phyloP scores from a whole-genome alignment of 2,113 vertebrate genomes.

The Empidonax traillii region DNA sequence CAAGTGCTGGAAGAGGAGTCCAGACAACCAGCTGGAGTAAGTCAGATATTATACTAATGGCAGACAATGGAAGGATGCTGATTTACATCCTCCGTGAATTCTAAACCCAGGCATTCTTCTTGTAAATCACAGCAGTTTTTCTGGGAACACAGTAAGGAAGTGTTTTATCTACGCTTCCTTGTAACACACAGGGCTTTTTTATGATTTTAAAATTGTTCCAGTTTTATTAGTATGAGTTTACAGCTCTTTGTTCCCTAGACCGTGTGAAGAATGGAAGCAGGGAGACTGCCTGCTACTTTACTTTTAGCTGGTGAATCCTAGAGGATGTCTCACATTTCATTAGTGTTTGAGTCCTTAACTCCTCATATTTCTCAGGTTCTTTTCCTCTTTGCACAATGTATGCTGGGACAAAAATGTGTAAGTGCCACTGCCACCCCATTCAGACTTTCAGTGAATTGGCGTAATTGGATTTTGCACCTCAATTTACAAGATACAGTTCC shows the following conservation, averaged over 20 bases:
- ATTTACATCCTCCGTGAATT: conserved; percentile 28
- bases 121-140: conserved; percentile 29
- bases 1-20: not conserved
- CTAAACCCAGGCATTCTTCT: not conserved
- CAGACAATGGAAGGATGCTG: conserved; percentile 9
- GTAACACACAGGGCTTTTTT: not conserved
- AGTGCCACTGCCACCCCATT: conserved; percentile 9
- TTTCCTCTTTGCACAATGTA: conserved; percentile 59
- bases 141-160: not conserved
- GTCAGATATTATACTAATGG: conserved; percentile 18
- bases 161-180: conserved; percentile 10
- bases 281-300: not conserved
- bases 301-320: conserved; percentile 63
- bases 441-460: conserved; percentile 54
- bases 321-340: conserved; percentile 70
- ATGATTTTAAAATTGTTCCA: conserved; percentile 20
- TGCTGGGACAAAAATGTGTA: conserved; percentile 53
- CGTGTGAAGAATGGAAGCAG: conserved; percentile 31
- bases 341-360: conserved; percentile 61
- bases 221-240: conserved; percentile 42
- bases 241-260: conserved; percentile 55
- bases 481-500: conserved; percentile 59
- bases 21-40: conserved; percentile 4
- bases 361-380: conserved; percentile 72
- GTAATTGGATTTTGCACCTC: conserved; percentile 67